Base-by-base conservation (phyloP, 2,888 invertebrate species). In the Xylota segnis region DNA sequence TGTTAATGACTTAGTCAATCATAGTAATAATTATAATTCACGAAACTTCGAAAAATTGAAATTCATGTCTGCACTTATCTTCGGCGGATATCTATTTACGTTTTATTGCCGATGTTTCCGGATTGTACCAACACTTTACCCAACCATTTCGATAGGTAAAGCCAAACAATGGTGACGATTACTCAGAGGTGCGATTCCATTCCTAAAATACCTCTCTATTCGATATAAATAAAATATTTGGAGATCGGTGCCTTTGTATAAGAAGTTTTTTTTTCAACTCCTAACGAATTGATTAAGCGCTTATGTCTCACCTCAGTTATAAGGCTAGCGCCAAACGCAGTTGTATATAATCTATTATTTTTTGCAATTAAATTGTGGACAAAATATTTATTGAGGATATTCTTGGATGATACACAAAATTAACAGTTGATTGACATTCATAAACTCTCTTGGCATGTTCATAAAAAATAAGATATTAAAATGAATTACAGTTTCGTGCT, bases 351-450 rank as follows among this genome's bases (percentile, higher is more conserved):
- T 29, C 0, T 4, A 27, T n/a, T 6, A 16, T 18, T 43, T 27
- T 54, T 72, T 63, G n/a, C 14, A 40, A 58, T 65, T 23, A n/a
- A 56, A 50, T 65, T 40, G 65, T 65, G 71, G 79, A 72, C 79
- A 23, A 23, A 23, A 3, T 40, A 45, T 72, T 58, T 14, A 61
- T 50, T 50, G 54, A 61, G 54, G 54, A 54, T 70, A 66, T 10
- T 54, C 54, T n/a, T 4, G 4, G 47, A 18, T 71, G 4, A 14
- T 10, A n/a, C 14, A 18, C 12, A 43, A 29, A 63, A 56, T 56
- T 37, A 47, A 16, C 45, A 63, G 37, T 63, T 63, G 27, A 70
- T 78, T 78, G 54, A 23, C 37, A 78, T 78, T 45, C 78, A 63
- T 47, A 78, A 54, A 29, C 43, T 16, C 16, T 3, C 56, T 47